Evolutionary conservation across 2,797 vertebrate species (phyloP), one percentile per base, ranked within the genome.

Genomic region (Lagodon rhomboides): DNA sequence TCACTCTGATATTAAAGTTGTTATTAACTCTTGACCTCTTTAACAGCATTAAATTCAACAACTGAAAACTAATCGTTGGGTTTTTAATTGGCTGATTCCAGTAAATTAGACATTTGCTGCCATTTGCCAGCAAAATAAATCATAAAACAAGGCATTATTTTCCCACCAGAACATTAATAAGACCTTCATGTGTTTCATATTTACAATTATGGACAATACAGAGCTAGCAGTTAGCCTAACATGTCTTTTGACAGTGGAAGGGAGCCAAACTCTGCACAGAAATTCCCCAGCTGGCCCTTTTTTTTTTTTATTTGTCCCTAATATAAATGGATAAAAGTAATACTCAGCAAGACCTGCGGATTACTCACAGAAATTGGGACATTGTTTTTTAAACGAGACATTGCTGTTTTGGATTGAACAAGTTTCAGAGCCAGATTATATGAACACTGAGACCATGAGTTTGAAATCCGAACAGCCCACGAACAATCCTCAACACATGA

Each of bases 381-480:
- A 10, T 46, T 55, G 51, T 27, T 68, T n/a, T 46, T 54, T n/a
- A 34, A 67, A 50, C 8, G 15, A 43, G 22, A 55, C 9, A 27
- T 27, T 30, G 55, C 67, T 47, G 23, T 47, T 27, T 23, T 41
- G 30, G 22, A 62, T 22, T 27, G 16, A 63, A 9, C n/a, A 20
- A 12, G 41, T 4, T 4, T 47, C 34, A 38, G 34, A 30, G 9
- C 44, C 10, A 38, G 44, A 34, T 22, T 55, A 34, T 12, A 17
- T 25, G 46, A 64, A 46, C 23, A 10, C 71, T 46, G 41, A 69
- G 56, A 46, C 16, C 18, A 70, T 59, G 44, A 59, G 8, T 47
- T 15, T 49, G 34, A 69, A 59, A 11, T 59, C 54, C 41, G 43
- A 11, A 11, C 5, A 38, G 34, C 8, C 8, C 13, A 17, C 4